Conservation (phyloP, 2,113 vertebrate genomes). For the Xenopus laevis region DNA sequence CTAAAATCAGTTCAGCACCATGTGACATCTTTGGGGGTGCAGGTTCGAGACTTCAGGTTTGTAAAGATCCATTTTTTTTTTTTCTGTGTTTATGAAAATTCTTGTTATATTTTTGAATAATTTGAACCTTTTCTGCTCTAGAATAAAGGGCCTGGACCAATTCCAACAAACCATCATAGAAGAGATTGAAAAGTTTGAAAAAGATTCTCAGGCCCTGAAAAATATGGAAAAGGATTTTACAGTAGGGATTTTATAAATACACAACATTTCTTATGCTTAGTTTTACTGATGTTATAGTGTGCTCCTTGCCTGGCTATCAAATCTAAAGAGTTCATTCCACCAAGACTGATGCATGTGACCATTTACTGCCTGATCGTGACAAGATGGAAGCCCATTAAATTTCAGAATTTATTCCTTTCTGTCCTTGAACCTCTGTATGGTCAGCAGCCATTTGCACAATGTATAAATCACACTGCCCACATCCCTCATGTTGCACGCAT, state of each 20-base stretch:
- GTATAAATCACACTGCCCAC: neutral
- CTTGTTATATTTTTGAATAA: slow-evolving; percentile 21
- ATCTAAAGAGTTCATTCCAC: no score
- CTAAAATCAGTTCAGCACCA: slow-evolving; percentile 72
- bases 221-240: slow-evolving; percentile 81
- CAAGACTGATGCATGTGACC: no score
- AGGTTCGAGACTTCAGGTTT: slow-evolving; percentile 78
- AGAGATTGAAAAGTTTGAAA: slow-evolving; percentile 79
- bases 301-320: no score
- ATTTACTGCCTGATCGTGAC: no score
- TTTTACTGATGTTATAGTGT: no score
- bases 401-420: no score
- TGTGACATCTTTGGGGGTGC: slow-evolving; percentile 63
- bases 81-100: neutral
- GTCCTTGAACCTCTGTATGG: no score
- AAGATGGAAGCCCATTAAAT: no score
- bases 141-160: slow-evolving; percentile 71
- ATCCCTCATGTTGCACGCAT: neutral
- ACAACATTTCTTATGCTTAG: no score
- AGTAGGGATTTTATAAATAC: slow-evolving; percentile 68
- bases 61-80: slow-evolving; percentile 39
- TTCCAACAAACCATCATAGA: slow-evolving; percentile 69
- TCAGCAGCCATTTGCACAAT: no score
- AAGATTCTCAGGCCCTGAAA: slow-evolving; percentile 71
- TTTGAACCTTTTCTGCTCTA: slow-evolving; percentile 51